A percentile compares a stretch with the other conserved stretches of the same genome.
These are phyloP conservation scores for Aramus guarauna DNA, from an alignment of 2,113 vertebrate species.

Conservation along the genomic window DNA sequence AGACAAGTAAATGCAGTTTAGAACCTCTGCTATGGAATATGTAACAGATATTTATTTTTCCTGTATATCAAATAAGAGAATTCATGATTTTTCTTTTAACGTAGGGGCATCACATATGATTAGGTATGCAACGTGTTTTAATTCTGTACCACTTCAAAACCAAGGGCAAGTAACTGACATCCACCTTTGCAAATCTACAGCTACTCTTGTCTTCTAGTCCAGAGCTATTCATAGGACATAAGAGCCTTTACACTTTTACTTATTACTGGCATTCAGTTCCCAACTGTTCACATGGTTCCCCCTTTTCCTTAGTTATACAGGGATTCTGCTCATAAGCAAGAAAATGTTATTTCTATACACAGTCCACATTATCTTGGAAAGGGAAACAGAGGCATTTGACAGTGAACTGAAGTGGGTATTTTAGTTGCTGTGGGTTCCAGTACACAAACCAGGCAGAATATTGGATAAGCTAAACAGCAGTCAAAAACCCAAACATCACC, in stretches of 20 bases:
- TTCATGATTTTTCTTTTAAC: background rate
- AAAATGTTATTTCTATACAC: background rate
- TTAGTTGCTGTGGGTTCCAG: background rate
- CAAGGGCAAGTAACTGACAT: background rate
- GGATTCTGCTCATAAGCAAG: background rate
- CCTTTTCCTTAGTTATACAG: background rate
- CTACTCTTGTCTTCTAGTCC: background rate
- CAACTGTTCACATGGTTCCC: accelerated
- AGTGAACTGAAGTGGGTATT: background rate
- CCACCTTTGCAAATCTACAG: background rate
- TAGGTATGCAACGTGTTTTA: background rate
- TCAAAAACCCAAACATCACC: background rate
- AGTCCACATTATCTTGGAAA: background rate
- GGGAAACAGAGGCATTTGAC: background rate
- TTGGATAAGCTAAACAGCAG: background rate
- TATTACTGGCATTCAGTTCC: background rate
- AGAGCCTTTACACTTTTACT: background rate
- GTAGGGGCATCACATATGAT: no score
- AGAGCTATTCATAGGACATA: background rate
- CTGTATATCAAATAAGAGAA: background rate
- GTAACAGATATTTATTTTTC: background rate
- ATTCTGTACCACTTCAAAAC: background rate
- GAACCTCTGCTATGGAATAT: background rate
- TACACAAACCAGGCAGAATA: background rate
- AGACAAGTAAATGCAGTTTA: background rate